Evolutionary conservation across 2,113 vertebrate genomes (phyloP).

Genomic region (Paracanthobrama guichenoti): DNA sequence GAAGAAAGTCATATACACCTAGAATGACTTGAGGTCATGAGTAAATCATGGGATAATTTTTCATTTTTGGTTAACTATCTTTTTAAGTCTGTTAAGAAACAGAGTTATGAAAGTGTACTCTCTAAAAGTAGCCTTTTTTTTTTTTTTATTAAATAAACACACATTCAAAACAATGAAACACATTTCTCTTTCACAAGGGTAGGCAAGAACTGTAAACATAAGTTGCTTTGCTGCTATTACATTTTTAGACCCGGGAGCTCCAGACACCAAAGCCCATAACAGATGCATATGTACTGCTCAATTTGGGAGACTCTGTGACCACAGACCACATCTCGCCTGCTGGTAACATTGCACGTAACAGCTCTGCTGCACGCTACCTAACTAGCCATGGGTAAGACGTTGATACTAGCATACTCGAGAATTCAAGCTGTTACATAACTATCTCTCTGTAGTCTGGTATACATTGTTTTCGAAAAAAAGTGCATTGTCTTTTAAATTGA

Average conservation of each 20-base stretch:
- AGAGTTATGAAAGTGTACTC: no score
- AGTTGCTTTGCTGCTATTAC: not conserved
- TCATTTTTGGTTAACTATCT: no score
- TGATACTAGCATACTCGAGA: not conserved
- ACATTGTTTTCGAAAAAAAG: not conserved
- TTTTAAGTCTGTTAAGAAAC: not conserved
- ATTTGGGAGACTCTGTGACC: constrained; percentile 94
- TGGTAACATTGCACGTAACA: constrained; percentile 95
- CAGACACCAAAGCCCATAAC: constrained; percentile 78
- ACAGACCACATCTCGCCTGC: constrained; percentile 98
- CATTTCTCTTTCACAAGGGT: not conserved
- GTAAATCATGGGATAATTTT: no score
- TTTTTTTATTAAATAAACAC: no score
- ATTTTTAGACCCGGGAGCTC: constrained; percentile 79
- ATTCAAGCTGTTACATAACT: not conserved
- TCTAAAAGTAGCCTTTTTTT: no score
- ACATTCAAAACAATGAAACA: not conserved
- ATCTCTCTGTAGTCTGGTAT: not conserved
- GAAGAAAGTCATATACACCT: no score
- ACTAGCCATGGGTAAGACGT: constrained; percentile 82
- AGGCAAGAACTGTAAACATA: not conserved
- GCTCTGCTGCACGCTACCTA: constrained; percentile 90
- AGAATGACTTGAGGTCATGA: no score
- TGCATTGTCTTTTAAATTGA: not conserved
- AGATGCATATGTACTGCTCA: constrained; percentile 89